Percentiles rank a stretch among this genome's conserved stretches.
Conservation (phyloP, 2,797 vertebrate species). For the Lindbergichthys nudifrons region DNA sequence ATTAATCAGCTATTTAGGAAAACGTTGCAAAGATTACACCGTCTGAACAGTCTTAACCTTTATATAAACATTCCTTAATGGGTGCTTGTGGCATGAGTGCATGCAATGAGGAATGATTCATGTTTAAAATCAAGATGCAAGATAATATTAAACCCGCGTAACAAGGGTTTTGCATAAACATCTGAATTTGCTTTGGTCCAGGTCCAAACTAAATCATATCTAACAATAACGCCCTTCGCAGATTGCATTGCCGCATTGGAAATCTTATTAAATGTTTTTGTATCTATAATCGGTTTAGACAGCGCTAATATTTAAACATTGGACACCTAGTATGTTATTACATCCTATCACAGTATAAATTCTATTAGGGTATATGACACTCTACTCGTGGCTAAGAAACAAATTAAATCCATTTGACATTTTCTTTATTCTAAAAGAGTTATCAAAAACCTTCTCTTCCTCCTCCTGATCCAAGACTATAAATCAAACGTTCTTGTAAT, state of each 20-base stretch:
- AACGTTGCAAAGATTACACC: slow-evolving; percentile 3
- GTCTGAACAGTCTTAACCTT: neutral
- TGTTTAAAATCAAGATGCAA: neutral
- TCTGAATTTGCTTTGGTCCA: slow-evolving; percentile 6
- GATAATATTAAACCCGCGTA: neutral
- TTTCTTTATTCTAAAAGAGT: neutral
- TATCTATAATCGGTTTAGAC: slow-evolving; percentile 21
- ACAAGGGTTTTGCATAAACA: neutral
- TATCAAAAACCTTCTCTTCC: neutral
- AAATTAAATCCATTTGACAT: slow-evolving; percentile 11
- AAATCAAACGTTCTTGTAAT: slow-evolving; percentile 12
- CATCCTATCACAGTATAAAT: slow-evolving; percentile 5
- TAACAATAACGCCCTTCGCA: slow-evolving; percentile 7
- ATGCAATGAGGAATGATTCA: neutral
- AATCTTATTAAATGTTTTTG: slow-evolving; percentile 20
- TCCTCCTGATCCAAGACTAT: slow-evolving; percentile 8
- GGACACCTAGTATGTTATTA: slow-evolving; percentile 25
- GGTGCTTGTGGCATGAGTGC: no score
- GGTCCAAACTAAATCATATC: slow-evolving; percentile 20
- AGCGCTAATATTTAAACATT: slow-evolving; percentile 10
- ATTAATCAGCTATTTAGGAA: slow-evolving; percentile 9
- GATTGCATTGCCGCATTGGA: slow-evolving; percentile 9
- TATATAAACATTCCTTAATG: neutral
- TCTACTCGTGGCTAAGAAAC: slow-evolving; percentile 10
- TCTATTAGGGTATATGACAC: slow-evolving; percentile 9